Evolutionary conservation across 2,113 vertebrate species (phyloP), one percentile per base, ranked within the genome.

Genomic region (Peromyscus polionotus): DNA sequence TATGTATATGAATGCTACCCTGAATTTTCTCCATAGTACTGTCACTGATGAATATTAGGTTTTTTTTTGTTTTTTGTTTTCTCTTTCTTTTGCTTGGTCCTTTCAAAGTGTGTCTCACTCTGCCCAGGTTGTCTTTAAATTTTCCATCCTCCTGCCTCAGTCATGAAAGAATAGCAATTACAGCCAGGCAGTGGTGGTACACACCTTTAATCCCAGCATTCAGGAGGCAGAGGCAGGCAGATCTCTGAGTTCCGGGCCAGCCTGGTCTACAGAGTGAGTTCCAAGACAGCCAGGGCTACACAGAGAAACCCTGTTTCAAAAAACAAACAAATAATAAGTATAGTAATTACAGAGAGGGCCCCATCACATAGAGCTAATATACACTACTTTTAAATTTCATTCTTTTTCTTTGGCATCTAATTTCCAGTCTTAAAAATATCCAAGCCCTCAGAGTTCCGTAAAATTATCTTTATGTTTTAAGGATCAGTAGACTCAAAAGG

Each of bases 391-490:
- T 93, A 92, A 97, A 79, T 90, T 77, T 26, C 76, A 68, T 16
- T 93, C 22, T 77, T 7, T 77, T 7, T 48, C 20, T 91, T 51
- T 75, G 54, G 63, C 17, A n/a, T 57, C 13, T n/a, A 92, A 77
- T 85, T 77, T n/a, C 31, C 80, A 45, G 5, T 93, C 17, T 90
- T 48, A 63, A 86, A 79, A 91, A 72, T 31, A 72, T 10, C 16
- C 36, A 93, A 94, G 42, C 7, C 33, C 51, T 77, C 61, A 54
- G 48, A 73, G 42, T 17, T 39, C 31, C 81, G 83, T 51, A 57
- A 70, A 94, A 87, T 48, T 86, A 31, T 59, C 90, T 90, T 94
- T 80, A 86, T 24, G 8, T 54, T n/a, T n/a, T 89, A 26, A 95
- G 48, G 77, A 91, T 68, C 28, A 84, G 31, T 85, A 89, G 16